phyloP scores from a whole-genome alignment of 2,888 invertebrate genomes.

The Cheiracanthium punctorium region DNA sequence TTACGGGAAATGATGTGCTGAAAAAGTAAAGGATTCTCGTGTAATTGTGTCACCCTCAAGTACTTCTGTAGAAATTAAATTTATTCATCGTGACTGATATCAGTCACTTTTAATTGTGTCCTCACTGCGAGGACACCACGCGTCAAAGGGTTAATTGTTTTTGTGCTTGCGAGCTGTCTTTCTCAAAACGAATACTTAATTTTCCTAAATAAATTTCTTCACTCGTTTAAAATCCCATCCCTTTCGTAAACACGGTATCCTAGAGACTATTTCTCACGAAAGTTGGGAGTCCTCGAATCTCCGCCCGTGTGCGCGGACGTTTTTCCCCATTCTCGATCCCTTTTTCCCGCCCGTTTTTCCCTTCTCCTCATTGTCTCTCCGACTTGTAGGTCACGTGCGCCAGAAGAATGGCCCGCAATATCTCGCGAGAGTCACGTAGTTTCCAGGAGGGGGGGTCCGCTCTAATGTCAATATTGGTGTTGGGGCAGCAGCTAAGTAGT shows the following conservation, averaged over 20 bases:
- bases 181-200: neutral
- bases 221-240: constrained; percentile 3
- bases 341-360: constrained; percentile 18
- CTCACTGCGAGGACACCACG: too few relatives aligned
- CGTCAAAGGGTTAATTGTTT: neutral
- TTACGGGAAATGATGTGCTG: too few relatives aligned
- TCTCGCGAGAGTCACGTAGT: constrained; percentile 52
- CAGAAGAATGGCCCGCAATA: constrained; percentile 65
- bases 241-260: neutral
- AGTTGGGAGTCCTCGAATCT: neutral
- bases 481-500: constrained; percentile 68
- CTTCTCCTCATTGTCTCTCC: constrained; percentile 30
- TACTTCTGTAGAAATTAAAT: too few relatives aligned
- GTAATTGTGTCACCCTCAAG: too few relatives aligned
- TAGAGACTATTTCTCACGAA: neutral
- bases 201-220: neutral
- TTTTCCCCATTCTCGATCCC: constrained; percentile 12
- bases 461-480: constrained; percentile 70
- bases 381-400: constrained; percentile 60
- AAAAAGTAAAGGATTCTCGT: too few relatives aligned
- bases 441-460: constrained; percentile 20
- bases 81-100: too few relatives aligned
- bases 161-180: neutral
- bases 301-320: neutral
- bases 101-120: too few relatives aligned